Conservation (phyloP, 2,888 invertebrate species). For the Drosophila trichaetosa region DNA sequence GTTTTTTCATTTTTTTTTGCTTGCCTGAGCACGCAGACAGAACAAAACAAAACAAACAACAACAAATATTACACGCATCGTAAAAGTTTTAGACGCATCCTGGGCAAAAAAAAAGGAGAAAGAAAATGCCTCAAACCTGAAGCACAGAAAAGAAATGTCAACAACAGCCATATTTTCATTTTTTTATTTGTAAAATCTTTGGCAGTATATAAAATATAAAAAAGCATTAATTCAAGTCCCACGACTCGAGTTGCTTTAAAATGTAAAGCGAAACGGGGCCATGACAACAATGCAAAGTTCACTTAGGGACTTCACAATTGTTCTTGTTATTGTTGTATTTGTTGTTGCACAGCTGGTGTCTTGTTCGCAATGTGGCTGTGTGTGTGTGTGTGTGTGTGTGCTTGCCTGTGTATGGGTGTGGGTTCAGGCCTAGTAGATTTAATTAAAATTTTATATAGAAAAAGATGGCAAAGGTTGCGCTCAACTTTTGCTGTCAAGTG, state of each 20-base stretch:
- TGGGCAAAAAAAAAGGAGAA: neutral
- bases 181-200: conserved; percentile 41
- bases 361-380: conserved; percentile 33
- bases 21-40: conserved; percentile 12
- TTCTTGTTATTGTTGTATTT: conserved; percentile 25
- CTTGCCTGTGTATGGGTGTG: conserved; percentile 2
- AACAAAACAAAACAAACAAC: conserved; percentile 29
- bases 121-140: conserved; percentile 8
- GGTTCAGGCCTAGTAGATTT: conserved; percentile 68
- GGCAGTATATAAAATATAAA: conserved; percentile 33
- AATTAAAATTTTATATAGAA: conserved; percentile 68
- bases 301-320: conserved; percentile 55
- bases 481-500: conserved; percentile 34
- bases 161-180: conserved; percentile 66
- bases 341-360: conserved; percentile 67
- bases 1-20: conserved; percentile 3
- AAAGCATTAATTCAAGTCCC: conserved; percentile 73
- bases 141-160: conserved; percentile 64
- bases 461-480: conserved; percentile 49
- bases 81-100: conserved; percentile 33
- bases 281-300: conserved; percentile 54
- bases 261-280: conserved; percentile 64
- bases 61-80: conserved; percentile 42
- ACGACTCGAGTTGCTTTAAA: conserved; percentile 66
- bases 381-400: conserved; percentile 1